These are phyloP conservation scores for Oostethus manadensis DNA, from an alignment of 2,113 vertebrate genomes.

Conservation along the genomic window DNA sequence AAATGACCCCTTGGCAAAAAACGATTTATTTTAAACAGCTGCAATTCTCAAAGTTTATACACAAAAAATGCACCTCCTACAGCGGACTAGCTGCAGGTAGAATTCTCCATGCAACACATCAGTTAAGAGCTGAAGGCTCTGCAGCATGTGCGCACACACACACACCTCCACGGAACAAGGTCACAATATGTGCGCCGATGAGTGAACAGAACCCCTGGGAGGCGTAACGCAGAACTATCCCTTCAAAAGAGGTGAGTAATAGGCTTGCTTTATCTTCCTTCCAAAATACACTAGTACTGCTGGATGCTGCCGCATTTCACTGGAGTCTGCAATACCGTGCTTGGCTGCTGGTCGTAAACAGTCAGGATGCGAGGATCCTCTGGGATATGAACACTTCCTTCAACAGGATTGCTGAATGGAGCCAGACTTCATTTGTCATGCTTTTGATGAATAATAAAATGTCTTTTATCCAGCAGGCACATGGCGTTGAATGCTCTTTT, in stretches of 20 bases:
- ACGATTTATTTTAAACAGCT: conserved; percentile 18
- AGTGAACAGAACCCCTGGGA: conserved; percentile 52
- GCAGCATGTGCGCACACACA: conserved; percentile 22
- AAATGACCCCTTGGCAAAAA: conserved; percentile 3
- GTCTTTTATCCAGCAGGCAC: not conserved
- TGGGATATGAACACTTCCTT: conserved; percentile 23
- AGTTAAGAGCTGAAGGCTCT: conserved; percentile 31
- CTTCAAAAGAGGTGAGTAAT: conserved; percentile 46
- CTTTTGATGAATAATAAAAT: conserved; percentile 25
- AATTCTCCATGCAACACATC: conserved; percentile 19
- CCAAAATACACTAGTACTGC: conserved; percentile 26
- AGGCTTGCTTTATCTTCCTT: conserved; percentile 40
- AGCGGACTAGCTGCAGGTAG: not conserved
- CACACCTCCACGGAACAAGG: conserved; percentile 39
- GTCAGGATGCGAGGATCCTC: conserved; percentile 20
- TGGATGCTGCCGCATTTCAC: conserved; percentile 43
- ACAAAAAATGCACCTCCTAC: conserved; percentile 13
- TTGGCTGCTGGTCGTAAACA: conserved; percentile 24
- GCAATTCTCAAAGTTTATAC: conserved; percentile 15
- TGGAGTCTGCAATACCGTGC: conserved; percentile 26
- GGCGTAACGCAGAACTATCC: conserved; percentile 39
- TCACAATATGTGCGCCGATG: conserved; percentile 51
- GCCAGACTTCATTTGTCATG: conserved; percentile 12
- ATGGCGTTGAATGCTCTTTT: not conserved
- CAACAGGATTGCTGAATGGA: conserved; percentile 14